Evolutionary conservation across 2,888 invertebrate genomes (phyloP), one percentile per base, ranked within the genome.

Genomic region (Ashinkailepas kermadecensis): DNA sequence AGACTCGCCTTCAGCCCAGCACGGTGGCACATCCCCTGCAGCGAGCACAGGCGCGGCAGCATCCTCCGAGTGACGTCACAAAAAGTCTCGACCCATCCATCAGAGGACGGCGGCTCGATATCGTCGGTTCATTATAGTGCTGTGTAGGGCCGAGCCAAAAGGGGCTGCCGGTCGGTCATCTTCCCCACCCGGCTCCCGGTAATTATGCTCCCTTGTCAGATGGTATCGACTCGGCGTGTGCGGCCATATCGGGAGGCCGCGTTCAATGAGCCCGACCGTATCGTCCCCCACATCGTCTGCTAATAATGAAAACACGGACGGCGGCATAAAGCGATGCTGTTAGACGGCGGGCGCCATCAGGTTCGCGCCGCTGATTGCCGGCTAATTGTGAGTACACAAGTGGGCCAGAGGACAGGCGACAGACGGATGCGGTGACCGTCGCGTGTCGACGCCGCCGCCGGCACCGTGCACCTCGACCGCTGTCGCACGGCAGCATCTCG

Each of bases 241-340:
- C 56, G 8, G 15, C 74, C 74, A 74, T 56, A 74, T 74, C 74
- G 21, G 74, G 74, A 1, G 18, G 12, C 21, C 21, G 21, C 54
- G 74, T 15, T 70, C 70, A 70, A 70, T 70, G 70, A 70, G 70
- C 39, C 70, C 56, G 74, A 6, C 54, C 74, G 3, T 74, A 74
- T 74, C 74, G 23, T 0, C 21, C 11, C 74, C 54, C 54, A 21
- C 18, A 74, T 74, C 74, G 18, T 1, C 18, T 15, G 9, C 54
- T 9, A 13, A 15, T 56, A 54, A 56, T 21, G 18, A 74, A 74
- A 74, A 74, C 74, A 74, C 74, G 3, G 74, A 15, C 23, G 74
- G 21, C 74, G 21, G 21, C 56, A 56, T 54, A 54, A 54, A 21
- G 21, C 74, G 74, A 74, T 54, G 21, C 3, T 21, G 74, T 18